phyloP scores from a whole-genome alignment of 2,888 invertebrate genomes.

The Aspidiotus rigidus region DNA sequence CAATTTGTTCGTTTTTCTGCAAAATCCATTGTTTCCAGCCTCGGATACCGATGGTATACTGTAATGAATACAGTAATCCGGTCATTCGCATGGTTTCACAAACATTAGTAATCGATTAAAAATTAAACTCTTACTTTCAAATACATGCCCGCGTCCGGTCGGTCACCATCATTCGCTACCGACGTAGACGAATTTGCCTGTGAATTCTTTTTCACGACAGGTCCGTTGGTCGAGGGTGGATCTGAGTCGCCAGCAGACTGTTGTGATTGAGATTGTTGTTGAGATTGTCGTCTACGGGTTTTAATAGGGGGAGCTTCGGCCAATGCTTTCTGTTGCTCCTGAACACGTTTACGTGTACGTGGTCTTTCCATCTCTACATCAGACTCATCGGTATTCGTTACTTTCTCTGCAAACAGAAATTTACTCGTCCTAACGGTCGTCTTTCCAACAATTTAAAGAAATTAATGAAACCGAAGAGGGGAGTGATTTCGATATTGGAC shows the following conservation, averaged over 20 bases:
- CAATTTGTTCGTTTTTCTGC: slow-evolving; percentile 74
- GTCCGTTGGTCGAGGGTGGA: background rate
- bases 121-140: slow-evolving; percentile 50
- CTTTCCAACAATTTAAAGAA: background rate
- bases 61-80: slow-evolving; percentile 37
- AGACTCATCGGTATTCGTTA: background rate
- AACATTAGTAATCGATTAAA: background rate
- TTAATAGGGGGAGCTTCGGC: slow-evolving; percentile 3
- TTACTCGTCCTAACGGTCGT: background rate
- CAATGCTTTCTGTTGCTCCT: slow-evolving; percentile 6
- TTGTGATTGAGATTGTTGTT: slow-evolving; percentile 9
- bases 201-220: background rate
- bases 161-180: slow-evolving; percentile 52
- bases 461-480: too few species aligned
- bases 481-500: too few species aligned
- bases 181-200: slow-evolving; percentile 37
- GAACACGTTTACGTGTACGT: slow-evolving; percentile 21
- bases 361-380: slow-evolving; percentile 14
- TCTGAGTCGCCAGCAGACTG: slow-evolving; percentile 3
- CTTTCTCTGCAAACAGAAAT: background rate
- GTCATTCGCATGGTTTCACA: too few species aligned
- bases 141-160: slow-evolving; percentile 78
- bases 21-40: slow-evolving; percentile 93
- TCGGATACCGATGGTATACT: slow-evolving; percentile 87
- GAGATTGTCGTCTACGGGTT: slow-evolving; percentile 5